A percentile compares a stretch with the other conserved stretches of the same genome.
phyloP scores from a whole-genome alignment of 1,140 invertebrate species.

The Drosophila elegans region DNA sequence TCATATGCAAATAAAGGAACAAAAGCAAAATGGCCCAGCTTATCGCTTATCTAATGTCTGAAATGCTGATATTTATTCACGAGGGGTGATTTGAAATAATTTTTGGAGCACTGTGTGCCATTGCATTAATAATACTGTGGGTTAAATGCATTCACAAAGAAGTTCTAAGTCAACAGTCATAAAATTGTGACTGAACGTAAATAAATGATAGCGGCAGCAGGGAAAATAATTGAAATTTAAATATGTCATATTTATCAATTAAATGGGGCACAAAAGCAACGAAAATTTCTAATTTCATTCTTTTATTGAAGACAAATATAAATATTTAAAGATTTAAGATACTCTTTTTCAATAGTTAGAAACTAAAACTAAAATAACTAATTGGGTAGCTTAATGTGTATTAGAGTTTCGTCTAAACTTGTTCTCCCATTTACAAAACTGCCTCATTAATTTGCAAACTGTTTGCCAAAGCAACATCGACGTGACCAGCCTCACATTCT shows the following conservation, averaged over 20 bases:
- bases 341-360: no score
- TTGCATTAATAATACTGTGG: conserved; percentile 28
- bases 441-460: conserved; percentile 37
- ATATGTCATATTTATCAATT: conserved; percentile 19
- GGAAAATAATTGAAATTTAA: conserved; percentile 1
- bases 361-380: background rate
- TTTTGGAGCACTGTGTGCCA: conserved; percentile 4
- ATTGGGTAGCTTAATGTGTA: background rate
- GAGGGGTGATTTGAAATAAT: conserved; percentile 18
- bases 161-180: conserved; percentile 21
- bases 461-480: conserved; percentile 10
- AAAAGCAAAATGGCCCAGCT: conserved; percentile 39
- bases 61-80: conserved; percentile 53
- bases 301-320: background rate
- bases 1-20: conserved; percentile 71
- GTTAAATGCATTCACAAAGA: conserved; percentile 22
- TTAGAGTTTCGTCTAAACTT: background rate
- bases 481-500: conserved; percentile 23
- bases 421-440: background rate
- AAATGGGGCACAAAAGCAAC: background rate
- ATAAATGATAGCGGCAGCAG: background rate
- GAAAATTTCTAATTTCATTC: background rate
- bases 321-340: no score
- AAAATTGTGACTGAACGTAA: conserved; percentile 15
- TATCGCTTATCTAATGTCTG: conserved; percentile 57